Evolutionary conservation across 2,888 invertebrate genomes (phyloP).

Genomic region (Blera fallax): DNA sequence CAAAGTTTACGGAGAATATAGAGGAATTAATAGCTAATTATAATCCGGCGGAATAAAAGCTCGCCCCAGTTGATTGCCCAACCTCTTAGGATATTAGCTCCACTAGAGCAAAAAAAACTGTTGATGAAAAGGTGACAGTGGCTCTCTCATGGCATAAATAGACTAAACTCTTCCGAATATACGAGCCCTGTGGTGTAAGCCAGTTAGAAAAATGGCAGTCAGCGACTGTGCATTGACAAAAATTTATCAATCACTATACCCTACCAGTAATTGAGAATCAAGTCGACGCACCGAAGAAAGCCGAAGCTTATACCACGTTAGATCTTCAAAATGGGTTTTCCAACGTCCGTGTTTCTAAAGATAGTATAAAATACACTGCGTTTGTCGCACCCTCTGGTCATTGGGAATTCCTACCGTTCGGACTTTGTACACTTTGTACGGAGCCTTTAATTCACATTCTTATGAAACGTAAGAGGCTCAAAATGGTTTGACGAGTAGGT

Average conservation of each 20-base stretch:
- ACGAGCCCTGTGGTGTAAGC: conserved; percentile 6
- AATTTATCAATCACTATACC: conserved; percentile 64
- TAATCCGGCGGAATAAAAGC: too few relatives aligned
- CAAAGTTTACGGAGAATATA: too few relatives aligned
- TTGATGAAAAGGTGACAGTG: background rate
- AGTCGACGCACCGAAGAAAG: conserved; percentile 74
- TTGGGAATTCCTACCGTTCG: background rate
- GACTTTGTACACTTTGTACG: too few relatives aligned
- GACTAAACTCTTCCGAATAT: background rate
- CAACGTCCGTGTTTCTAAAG: conserved; percentile 75
- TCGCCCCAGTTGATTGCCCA: background rate
- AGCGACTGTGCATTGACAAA: conserved; percentile 15
- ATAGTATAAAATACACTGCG: background rate
- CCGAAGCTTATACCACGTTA: conserved; percentile 73
- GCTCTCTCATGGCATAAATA: background rate
- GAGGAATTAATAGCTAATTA: too few relatives aligned
- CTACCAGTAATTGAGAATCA: conserved; percentile 75
- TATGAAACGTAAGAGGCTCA: too few relatives aligned
- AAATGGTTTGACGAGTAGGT: too few relatives aligned
- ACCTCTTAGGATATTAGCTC: background rate
- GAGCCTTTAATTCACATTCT: too few relatives aligned
- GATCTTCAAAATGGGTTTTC: conserved; percentile 76
- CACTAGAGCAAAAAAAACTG: background rate
- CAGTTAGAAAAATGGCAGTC: conserved; percentile 7
- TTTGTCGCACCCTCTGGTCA: background rate